phyloP scores from a whole-genome alignment of 2,888 invertebrate genomes.

The Podotricha telesiphe region DNA sequence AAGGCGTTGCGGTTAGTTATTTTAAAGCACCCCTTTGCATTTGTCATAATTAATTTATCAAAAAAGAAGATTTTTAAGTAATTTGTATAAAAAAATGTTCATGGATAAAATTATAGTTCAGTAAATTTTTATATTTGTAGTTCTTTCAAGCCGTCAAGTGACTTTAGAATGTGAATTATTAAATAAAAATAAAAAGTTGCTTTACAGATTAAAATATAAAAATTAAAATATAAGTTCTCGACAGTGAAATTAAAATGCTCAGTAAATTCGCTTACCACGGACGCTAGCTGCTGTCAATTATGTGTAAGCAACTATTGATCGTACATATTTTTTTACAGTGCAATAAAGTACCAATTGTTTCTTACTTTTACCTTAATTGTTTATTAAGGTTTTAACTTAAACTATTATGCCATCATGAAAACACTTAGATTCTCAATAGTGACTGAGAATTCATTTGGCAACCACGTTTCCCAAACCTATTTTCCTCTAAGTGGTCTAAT shows the following conservation, averaged over 20 bases:
- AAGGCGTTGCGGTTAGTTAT: constrained; percentile 6
- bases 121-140: neutral
- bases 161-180: neutral
- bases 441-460: constrained; percentile 68
- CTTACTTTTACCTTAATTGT: neutral
- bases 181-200: neutral
- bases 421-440: constrained; percentile 44
- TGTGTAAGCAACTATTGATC: no score
- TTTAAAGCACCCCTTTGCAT: neutral
- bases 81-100: neutral
- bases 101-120: neutral
- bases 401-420: neutral
- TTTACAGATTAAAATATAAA: neutral
- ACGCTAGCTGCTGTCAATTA: no score
- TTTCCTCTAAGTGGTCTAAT: constrained; percentile 70
- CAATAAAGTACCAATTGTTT: no score
- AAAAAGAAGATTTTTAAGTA: neutral
- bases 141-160: neutral
- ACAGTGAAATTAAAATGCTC: neutral
- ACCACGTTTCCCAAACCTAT: constrained; percentile 37
- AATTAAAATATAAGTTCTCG: neutral
- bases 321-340: no score
- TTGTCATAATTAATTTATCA: neutral
- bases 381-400: neutral
- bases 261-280: neutral